Conservation (phyloP, 1,140 invertebrate species). For the Diorhabda elongata region DNA sequence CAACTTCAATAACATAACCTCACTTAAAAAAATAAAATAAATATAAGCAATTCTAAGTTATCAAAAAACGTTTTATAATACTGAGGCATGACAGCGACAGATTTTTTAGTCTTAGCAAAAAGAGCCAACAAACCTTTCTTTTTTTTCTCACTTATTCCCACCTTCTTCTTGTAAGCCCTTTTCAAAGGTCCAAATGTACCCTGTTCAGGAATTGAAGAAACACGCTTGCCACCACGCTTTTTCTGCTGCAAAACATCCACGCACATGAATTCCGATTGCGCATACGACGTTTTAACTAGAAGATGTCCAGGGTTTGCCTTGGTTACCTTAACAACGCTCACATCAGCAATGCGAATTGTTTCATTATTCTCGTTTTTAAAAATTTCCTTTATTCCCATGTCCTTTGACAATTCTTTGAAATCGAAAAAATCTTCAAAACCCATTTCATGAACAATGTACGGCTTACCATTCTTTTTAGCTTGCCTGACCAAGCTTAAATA, state of each 20-base stretch:
- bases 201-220: conserved; percentile 6
- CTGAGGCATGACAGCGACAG: no score
- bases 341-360: conserved; percentile 5
- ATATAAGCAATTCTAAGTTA: no score
- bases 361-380: conserved; percentile 6
- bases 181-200: neutral
- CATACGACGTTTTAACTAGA: conserved; percentile 6
- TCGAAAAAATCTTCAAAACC: no score
- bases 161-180: conserved; percentile 1
- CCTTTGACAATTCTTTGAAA: neutral
- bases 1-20: no score
- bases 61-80: no score
- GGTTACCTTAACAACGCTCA: conserved; percentile 3
- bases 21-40: no score
- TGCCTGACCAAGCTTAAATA: no score
- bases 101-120: neutral
- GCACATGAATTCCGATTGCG: conserved; percentile 5
- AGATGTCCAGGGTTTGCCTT: conserved; percentile 6
- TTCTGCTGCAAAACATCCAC: conserved; percentile 5
- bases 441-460: no score
- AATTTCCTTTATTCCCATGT: conserved; percentile 9
- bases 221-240: conserved; percentile 5
- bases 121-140: conserved; percentile 3
- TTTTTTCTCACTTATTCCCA: conserved; percentile 5
- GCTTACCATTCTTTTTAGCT: no score